A percentile compares a stretch with the other conserved stretches of the same genome.
These are phyloP conservation scores for Drosophila micromelanica DNA, from an alignment of 1,140 invertebrate genomes.

Conservation along the genomic window DNA sequence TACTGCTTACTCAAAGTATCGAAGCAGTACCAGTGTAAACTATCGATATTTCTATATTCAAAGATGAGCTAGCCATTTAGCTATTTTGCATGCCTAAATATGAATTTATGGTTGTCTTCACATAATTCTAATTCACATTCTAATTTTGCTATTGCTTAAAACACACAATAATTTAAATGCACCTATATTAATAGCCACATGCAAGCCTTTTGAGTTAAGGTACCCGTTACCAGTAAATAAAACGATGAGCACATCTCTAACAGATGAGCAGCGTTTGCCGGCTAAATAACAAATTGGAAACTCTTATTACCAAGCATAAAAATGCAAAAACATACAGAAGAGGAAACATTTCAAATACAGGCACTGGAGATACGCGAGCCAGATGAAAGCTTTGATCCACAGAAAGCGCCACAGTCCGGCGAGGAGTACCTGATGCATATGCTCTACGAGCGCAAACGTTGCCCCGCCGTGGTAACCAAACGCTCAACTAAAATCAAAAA, in stretches of 20 bases:
- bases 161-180: no score
- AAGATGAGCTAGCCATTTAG: no score
- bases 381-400: slow-evolving; percentile 70
- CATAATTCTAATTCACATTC: no score
- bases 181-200: no score
- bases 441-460: slow-evolving; percentile 74
- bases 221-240: background rate
- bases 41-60: no score
- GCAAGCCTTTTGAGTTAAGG: no score
- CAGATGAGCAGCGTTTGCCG: slow-evolving; percentile 10
- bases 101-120: no score
- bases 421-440: slow-evolving; percentile 80
- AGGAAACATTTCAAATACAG: slow-evolving; percentile 73
- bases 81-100: no score
- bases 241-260: background rate
- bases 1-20: background rate
- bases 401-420: slow-evolving; percentile 60
- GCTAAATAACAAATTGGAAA: slow-evolving; percentile 6
- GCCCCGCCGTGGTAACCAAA: slow-evolving; percentile 74
- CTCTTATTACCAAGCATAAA: background rate
- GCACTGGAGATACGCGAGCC: slow-evolving; percentile 74
- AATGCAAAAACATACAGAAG: slow-evolving; percentile 50
- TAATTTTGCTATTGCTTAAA: no score
- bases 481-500: slow-evolving; percentile 48
- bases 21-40: background rate